phyloP scores from a whole-genome alignment of 2,113 vertebrate species.

The Murina feae region DNA sequence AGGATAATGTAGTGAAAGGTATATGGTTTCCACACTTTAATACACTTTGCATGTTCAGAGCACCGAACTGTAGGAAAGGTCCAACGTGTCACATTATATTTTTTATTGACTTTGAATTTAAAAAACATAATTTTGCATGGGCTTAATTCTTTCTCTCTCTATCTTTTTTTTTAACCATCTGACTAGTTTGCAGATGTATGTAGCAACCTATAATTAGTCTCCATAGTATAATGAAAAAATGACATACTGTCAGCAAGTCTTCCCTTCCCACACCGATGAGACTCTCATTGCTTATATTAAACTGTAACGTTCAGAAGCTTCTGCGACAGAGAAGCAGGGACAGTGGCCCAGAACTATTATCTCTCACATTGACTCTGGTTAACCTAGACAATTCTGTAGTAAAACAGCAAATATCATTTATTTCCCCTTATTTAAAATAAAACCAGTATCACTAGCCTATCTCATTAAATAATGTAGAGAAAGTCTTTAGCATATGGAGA shows the following conservation, averaged over 20 bases:
- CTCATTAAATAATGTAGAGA: slow-evolving; percentile 1
- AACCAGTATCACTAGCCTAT: slow-evolving; percentile 43
- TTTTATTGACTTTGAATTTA: slow-evolving; percentile 63
- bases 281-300: slow-evolving; percentile 61
- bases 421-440: slow-evolving; percentile 17
- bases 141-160: slow-evolving; percentile 53
- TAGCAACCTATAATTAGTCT: slow-evolving; percentile 60
- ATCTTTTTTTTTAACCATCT: slow-evolving; percentile 11
- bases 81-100: slow-evolving; percentile 10
- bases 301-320: slow-evolving; percentile 15
- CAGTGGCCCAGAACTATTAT: background rate
- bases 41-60: background rate
- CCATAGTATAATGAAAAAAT: slow-evolving; percentile 55
- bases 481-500: background rate
- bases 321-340: background rate
- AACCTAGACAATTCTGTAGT: background rate
- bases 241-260: slow-evolving; percentile 49
- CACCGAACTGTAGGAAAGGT: slow-evolving; percentile 19
- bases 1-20: slow-evolving; percentile 47
- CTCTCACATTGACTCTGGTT: background rate
- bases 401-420: background rate
- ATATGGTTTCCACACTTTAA: slow-evolving; percentile 50
- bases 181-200: slow-evolving; percentile 42
- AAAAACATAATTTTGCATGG: slow-evolving; percentile 55
- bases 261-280: background rate